phyloP scores from a whole-genome alignment of 2,888 invertebrate genomes.

The Drosophila meridionalis region DNA sequence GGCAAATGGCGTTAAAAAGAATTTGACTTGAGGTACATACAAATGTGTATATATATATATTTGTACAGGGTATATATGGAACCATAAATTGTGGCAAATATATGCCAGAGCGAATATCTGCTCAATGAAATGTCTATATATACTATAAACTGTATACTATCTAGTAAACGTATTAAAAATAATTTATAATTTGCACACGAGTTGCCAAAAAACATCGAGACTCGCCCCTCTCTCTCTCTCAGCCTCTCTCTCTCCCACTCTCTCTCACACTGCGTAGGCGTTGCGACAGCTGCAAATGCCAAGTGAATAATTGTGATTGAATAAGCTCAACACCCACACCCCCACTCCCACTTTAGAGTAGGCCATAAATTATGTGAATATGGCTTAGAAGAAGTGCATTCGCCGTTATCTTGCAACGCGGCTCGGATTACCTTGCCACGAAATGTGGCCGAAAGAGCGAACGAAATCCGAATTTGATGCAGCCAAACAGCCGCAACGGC shows the following conservation, averaged over 20 bases:
- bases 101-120: slow-evolving; percentile 36
- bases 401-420: slow-evolving; percentile 16
- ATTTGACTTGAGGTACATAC: not conserved
- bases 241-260: not conserved
- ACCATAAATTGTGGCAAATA: slow-evolving; percentile 29
- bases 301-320: slow-evolving; percentile 56
- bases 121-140: slow-evolving; percentile 45
- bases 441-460: slow-evolving; percentile 15
- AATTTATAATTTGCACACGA: slow-evolving; percentile 64
- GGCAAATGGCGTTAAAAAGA: slow-evolving; percentile 23
- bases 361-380: slow-evolving; percentile 22
- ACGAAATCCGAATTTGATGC: slow-evolving; percentile 32
- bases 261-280: slow-evolving; percentile 39
- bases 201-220: slow-evolving; percentile 39
- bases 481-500: slow-evolving; percentile 22
- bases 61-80: slow-evolving; percentile 3
- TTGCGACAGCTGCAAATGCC: slow-evolving; percentile 57
- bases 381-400: slow-evolving; percentile 37
- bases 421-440: slow-evolving; percentile 48
- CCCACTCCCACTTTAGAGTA: slow-evolving; percentile 36
- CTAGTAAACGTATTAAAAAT: slow-evolving; percentile 35
- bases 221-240: not conserved
- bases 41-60: slow-evolving; percentile 11
- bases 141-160: slow-evolving; percentile 5
- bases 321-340: slow-evolving; percentile 32